phyloP scores from a whole-genome alignment of 2,888 invertebrate genomes.

The Apamea sordens region DNA sequence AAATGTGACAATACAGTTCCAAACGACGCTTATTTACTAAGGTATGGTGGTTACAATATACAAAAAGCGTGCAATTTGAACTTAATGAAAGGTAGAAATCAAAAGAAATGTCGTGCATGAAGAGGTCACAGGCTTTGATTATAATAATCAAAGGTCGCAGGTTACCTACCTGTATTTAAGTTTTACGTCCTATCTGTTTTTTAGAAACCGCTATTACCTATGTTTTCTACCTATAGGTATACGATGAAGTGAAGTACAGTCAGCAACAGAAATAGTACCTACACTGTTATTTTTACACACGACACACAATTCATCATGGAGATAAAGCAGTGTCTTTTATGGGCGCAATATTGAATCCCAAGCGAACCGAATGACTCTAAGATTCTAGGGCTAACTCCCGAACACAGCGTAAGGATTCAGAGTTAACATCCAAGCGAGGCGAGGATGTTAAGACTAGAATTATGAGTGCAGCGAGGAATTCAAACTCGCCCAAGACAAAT shows the following conservation, averaged over 20 bases:
- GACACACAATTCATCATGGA: neutral
- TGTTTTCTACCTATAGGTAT: neutral
- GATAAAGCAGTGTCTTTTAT: neutral
- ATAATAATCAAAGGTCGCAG: too few relatives aligned
- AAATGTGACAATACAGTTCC: constrained; percentile 31
- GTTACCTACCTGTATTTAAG: neutral
- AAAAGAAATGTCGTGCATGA: neutral
- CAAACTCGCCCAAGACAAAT: neutral
- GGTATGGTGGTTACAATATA: neutral
- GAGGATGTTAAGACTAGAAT: neutral
- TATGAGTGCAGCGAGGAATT: neutral
- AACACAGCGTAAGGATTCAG: neutral
- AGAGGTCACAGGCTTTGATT: neutral
- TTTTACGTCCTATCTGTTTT: too few relatives aligned
- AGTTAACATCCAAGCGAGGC: neutral
- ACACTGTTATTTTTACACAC: neutral
- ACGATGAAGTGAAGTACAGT: neutral
- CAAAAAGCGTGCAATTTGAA: neutral
- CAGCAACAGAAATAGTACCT: neutral
- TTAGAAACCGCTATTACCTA: too few relatives aligned
- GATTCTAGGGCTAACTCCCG: neutral
- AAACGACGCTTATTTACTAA: constrained; percentile 1
- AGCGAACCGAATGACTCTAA: neutral
- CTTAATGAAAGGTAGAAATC: neutral
- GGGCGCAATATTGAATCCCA: neutral